Evolutionary conservation across 2,888 invertebrate genomes (phyloP), one percentile per base, ranked within the genome.

Genomic region (Bhutanitis thaidina): DNA sequence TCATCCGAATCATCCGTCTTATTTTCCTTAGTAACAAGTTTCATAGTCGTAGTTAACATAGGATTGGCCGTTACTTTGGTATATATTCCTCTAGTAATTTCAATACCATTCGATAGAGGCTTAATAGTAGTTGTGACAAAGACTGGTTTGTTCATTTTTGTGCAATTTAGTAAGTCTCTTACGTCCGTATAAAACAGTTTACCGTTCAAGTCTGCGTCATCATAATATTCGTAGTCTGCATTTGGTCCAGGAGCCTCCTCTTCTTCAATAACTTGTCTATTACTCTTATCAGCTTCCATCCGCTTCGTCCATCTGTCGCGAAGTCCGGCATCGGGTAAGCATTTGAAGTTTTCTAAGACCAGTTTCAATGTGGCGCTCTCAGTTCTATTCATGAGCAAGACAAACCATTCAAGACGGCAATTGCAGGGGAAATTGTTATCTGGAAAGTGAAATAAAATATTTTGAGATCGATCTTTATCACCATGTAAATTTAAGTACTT

Each of bases 191-290:
- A 89, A 56, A 89, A 89, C 2, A 89, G 59, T 54, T 79, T 84
- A n/a, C 88, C 89, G 43, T 83, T 78, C 0, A 88, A 60, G 58
- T 85, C 81, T 1, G 77, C 66, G 0, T 86, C 86, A 15, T 89
- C 89, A 32, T 89, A 89, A 53, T 86, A 88, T 62, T 89, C 89
- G 32, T 83, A 85, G 7, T 87, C 84, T 8, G 54, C 49, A 43
- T 59, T 72, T 52, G 67, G 68, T 7, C 34, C 59, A 53, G 62
- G 64, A 1, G 60, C 16, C 25, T 68, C 69, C 25, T 72, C 73
- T 0, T 75, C 75, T 37, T 71, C 78, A 3, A 64, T 54, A 0
- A 55, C 56, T 60, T 70, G 70, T 25, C 55, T 49, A 9, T 50
- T 71, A 43, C 73, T 80, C 12, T 80, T 79, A 0, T 57, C 55